These are phyloP conservation scores for Brachymystax lenok DNA, from an alignment of 2,797 vertebrate species.

Conservation along the genomic window DNA sequence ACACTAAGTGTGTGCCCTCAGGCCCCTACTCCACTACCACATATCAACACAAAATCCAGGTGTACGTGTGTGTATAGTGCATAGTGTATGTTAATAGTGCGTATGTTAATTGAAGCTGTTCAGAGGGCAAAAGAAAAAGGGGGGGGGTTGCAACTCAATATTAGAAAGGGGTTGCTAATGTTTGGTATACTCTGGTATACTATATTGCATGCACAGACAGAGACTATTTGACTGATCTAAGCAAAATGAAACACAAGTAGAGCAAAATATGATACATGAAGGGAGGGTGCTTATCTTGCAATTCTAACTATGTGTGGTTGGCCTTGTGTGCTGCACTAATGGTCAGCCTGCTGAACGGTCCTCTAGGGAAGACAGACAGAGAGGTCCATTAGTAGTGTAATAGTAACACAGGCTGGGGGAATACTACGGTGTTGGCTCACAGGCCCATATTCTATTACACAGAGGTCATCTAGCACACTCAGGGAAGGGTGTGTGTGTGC, in stretches of 20 bases:
- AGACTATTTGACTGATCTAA: background rate
- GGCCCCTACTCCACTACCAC: no score
- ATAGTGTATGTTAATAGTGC: no score
- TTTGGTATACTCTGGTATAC: no score
- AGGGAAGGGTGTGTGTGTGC: background rate
- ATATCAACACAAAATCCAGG: no score
- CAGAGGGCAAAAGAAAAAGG: no score
- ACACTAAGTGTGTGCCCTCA: no score
- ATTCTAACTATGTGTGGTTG: background rate
- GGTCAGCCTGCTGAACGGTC: background rate
- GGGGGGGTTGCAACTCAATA: no score
- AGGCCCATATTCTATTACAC: background rate
- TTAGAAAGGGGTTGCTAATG: no score
- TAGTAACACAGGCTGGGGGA: background rate
- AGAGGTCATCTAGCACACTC: background rate
- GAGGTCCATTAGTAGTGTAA: background rate
- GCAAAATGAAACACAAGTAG: background rate
- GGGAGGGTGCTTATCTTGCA: background rate
- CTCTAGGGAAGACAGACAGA: background rate
- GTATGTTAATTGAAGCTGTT: no score
- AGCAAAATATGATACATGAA: background rate
- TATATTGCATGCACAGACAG: background rate
- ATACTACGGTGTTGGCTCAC: background rate
- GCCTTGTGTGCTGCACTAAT: background rate
- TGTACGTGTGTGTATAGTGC: no score